phyloP scores from a whole-genome alignment of 2,888 invertebrate species.

The Digitonthophagus gazella region DNA sequence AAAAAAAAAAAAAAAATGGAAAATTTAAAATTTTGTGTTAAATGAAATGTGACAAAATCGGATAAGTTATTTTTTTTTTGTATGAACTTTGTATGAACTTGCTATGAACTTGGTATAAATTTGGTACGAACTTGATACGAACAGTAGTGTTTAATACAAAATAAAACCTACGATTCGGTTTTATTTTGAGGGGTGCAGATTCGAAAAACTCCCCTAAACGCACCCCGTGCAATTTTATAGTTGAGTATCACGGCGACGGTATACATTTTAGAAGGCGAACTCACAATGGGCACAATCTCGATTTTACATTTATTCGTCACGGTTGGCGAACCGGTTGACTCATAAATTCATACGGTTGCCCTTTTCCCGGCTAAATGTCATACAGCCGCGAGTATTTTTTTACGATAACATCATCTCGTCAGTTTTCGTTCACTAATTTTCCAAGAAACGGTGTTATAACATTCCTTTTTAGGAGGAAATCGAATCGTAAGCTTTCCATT shows the following conservation, averaged over 20 bases:
- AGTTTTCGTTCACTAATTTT: not conserved
- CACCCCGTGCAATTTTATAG: not conserved
- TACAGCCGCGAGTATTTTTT: constrained; percentile 29
- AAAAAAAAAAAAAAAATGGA: too few species aligned
- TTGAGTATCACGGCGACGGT: constrained; percentile 6
- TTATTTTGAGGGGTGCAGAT: not conserved
- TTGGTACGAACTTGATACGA: too few species aligned
- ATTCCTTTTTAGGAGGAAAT: too few species aligned
- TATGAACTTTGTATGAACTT: too few species aligned
- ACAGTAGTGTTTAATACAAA: not conserved
- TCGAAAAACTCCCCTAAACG: not conserved
- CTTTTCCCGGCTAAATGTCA: constrained; percentile 34
- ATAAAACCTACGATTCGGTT: not conserved
- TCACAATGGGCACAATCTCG: constrained; percentile 21
- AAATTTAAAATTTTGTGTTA: too few species aligned
- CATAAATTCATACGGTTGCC: constrained; percentile 33
- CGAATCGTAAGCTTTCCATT: too few species aligned
- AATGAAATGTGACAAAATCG: too few species aligned
- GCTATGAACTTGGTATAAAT: too few species aligned
- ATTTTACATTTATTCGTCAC: constrained; percentile 30
- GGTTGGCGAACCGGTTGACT: constrained; percentile 31
- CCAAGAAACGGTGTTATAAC: too few species aligned
- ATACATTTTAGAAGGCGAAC: constrained; percentile 24
- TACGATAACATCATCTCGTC: constrained; percentile 21
- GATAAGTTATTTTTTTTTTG: too few species aligned